phyloP scores from a whole-genome alignment of 2,113 vertebrate species.

The Chaenocephalus aceratus region DNA sequence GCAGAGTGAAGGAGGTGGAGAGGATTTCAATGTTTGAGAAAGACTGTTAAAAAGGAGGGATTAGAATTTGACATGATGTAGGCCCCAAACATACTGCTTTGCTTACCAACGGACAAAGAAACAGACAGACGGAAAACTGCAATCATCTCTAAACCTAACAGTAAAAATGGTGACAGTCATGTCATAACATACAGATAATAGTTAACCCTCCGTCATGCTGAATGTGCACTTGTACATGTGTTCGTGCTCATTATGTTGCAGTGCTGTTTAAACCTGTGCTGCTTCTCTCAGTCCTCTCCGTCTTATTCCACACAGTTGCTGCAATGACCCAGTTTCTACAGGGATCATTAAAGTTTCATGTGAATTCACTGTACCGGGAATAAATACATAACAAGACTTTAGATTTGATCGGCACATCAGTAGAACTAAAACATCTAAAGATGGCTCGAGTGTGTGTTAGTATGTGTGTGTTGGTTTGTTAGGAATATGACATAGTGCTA shows the following conservation, averaged over 20 bases:
- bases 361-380: slow-evolving; percentile 48
- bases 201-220: not conserved
- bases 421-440: slow-evolving; percentile 31
- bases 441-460: not conserved
- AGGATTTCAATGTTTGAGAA: slow-evolving; percentile 12
- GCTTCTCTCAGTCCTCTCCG: slow-evolving; percentile 1
- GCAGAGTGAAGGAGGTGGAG: slow-evolving; percentile 11
- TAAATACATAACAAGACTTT: slow-evolving; percentile 53
- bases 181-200: not conserved
- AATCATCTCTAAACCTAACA: no score
- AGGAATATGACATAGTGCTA: not conserved
- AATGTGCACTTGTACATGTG: not conserved
- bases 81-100: not conserved
- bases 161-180: not conserved
- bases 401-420: slow-evolving; percentile 36
- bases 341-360: slow-evolving; percentile 71
- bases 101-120: no score
- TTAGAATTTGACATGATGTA: not conserved
- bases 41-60: not conserved
- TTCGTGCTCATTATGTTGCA: not conserved
- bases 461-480: not conserved
- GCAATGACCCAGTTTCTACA: slow-evolving; percentile 68
- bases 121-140: no score
- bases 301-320: slow-evolving; percentile 40
- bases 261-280: not conserved